phyloP scores from a whole-genome alignment of 2,113 vertebrate species.

The Ameiurus melas region DNA sequence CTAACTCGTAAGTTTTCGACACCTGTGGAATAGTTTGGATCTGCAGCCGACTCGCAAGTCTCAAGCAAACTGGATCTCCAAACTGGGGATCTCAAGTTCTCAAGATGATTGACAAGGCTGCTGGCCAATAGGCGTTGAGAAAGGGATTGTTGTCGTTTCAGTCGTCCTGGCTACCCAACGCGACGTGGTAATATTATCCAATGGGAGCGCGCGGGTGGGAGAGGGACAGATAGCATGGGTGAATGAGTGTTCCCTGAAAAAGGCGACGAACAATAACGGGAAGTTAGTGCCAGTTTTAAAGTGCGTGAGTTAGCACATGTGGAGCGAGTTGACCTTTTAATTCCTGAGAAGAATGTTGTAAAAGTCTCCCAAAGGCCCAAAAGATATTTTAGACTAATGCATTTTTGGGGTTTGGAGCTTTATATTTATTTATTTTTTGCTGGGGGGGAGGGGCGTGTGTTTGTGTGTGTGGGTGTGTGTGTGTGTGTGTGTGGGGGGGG shows the following conservation, averaged over 20 bases:
- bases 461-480: too few relatives aligned
- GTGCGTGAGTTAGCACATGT: not conserved
- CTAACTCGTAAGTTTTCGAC: slow-evolving; percentile 38
- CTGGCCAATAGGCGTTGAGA: slow-evolving; percentile 59
- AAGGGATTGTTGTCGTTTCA: slow-evolving; percentile 57
- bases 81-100: slow-evolving; percentile 38
- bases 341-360: not conserved
- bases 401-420: too few relatives aligned
- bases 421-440: too few relatives aligned
- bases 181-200: slow-evolving; percentile 61
- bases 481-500: too few relatives aligned
- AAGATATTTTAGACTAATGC: too few relatives aligned
- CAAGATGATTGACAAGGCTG: slow-evolving; percentile 60
- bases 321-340: not conserved
- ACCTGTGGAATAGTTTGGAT: slow-evolving; percentile 62
- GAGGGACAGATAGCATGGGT: slow-evolving; percentile 62
- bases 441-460: too few relatives aligned
- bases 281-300: not conserved
- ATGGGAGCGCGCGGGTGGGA: slow-evolving; percentile 63
- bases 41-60: slow-evolving; percentile 37
- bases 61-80: slow-evolving; percentile 65
- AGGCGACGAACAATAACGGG: slow-evolving; percentile 50
- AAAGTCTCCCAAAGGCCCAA: not conserved
- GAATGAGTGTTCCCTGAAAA: slow-evolving; percentile 57
- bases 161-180: slow-evolving; percentile 62